Base-by-base conservation (phyloP, 2,113 vertebrate species). In the Alosa alosa region DNA sequence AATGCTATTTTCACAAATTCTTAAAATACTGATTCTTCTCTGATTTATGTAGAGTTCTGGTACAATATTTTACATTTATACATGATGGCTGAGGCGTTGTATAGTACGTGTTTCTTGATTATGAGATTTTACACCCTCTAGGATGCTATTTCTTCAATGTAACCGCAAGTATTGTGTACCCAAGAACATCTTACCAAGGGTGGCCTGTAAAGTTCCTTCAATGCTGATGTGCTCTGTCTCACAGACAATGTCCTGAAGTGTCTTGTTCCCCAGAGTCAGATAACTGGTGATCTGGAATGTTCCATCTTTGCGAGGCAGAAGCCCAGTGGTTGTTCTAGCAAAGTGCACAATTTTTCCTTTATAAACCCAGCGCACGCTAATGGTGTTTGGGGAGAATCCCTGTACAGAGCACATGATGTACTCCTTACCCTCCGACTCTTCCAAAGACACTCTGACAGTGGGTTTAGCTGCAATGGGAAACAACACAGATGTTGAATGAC, bases 201-300 rank as follows among this genome's bases (percentile, higher is more conserved):
- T 72, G 41, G 17, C 82, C 7, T 11, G 84, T 47, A 85, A 0
- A 81, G 83, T 86, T 17, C 82, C 88, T 49, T 83, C 72, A 50
- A 89, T 36, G 84, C 88, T 87, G 20, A 87, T 72, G 86, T 89
- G 88, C 52, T 89, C 84, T 31, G 46, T 83, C 52, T 87, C 81
- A 52, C 88, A 89, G 82, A 75, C 85, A 46, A 87, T 39, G 0
- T 41, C 82, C 2, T 85, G 55, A 46, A 22, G 36, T 15, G 31
- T 87, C 4, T 36, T 31, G 31, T 89, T 89, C 22, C 46, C 18
- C 17, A 87, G 81, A 41, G 64, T 82, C 6, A 89, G 86, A 82
- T 81, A 87, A 39, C 60, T 87, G 72, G 82, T 85, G 36, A 89
- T 89, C 84, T 89, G 88, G 64, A 89, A 89, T 15, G 83, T 89